Evolutionary conservation across 2,888 invertebrate genomes (phyloP).

Genomic region (Ischnura elegans): DNA sequence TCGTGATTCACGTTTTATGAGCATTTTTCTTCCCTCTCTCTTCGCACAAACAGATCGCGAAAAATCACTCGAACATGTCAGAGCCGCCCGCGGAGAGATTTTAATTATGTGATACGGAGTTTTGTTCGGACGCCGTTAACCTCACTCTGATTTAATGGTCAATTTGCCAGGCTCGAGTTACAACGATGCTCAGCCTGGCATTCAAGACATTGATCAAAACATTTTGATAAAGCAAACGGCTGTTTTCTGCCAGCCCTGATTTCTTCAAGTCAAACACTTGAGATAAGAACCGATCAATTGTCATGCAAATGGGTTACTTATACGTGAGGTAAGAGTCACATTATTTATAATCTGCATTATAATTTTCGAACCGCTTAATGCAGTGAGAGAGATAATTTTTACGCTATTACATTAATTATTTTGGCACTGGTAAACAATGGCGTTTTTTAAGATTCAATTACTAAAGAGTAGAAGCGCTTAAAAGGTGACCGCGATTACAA

Average conservation of each 20-base stretch:
- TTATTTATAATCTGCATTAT: background rate
- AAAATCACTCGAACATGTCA: background rate
- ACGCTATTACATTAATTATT: too few species aligned
- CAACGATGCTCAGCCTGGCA: background rate
- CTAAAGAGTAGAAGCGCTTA: too few species aligned
- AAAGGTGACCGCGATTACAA: too few species aligned
- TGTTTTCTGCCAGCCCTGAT: background rate
- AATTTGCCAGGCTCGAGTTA: background rate
- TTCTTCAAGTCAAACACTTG: background rate
- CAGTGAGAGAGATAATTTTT: too few species aligned
- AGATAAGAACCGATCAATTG: background rate
- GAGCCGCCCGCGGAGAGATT: background rate
- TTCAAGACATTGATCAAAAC: background rate
- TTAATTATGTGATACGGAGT: slow-evolving; percentile 13
- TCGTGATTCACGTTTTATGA: background rate
- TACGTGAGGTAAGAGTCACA: background rate
- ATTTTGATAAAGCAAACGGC: background rate
- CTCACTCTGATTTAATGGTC: background rate
- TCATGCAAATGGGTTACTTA: background rate
- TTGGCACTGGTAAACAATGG: too few species aligned
- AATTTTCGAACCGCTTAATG: too few species aligned
- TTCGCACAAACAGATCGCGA: background rate
- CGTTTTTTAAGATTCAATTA: too few species aligned
- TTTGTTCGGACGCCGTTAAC: background rate
- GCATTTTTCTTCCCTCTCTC: background rate